phyloP scores from a whole-genome alignment of 2,113 vertebrate species.

The Hystrix brachyura region DNA sequence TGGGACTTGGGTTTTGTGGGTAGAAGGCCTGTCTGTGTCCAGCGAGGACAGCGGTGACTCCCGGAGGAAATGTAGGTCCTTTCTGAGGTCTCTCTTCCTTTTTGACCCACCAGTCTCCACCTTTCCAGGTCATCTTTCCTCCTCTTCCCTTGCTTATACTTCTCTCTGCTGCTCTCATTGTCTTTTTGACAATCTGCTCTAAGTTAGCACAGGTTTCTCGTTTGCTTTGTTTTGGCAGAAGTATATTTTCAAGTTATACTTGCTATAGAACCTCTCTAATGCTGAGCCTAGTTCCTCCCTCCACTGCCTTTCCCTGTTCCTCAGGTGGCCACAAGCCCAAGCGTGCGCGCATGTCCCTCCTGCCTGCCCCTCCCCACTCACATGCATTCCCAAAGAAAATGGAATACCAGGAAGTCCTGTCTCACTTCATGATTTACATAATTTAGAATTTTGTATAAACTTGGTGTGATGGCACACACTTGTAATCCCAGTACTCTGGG shows the following conservation, averaged over 20 bases:
- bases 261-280: neutral
- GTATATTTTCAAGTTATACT: neutral
- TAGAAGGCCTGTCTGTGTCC: neutral
- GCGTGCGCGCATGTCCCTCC: neutral
- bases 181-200: neutral
- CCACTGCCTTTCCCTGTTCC: neutral
- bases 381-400: neutral
- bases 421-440: neutral
- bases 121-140: neutral
- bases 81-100: neutral
- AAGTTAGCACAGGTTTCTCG: neutral
- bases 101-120: neutral
- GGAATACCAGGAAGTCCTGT: neutral
- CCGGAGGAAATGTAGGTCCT: neutral
- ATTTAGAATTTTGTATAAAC: conserved; percentile 1
- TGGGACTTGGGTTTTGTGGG: neutral
- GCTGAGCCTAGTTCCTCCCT: neutral
- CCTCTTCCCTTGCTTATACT: neutral
- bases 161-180: neutral
- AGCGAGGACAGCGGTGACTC: accelerated
- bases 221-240: neutral
- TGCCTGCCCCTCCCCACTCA: accelerated
- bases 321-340: neutral
- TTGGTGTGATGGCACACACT: neutral
- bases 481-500: neutral